A percentile compares a stretch with the other conserved stretches of the same genome.
Evolutionary conservation across 2,797 vertebrate species (phyloP).

Genomic region (Chelidonichthys spinosus): DNA sequence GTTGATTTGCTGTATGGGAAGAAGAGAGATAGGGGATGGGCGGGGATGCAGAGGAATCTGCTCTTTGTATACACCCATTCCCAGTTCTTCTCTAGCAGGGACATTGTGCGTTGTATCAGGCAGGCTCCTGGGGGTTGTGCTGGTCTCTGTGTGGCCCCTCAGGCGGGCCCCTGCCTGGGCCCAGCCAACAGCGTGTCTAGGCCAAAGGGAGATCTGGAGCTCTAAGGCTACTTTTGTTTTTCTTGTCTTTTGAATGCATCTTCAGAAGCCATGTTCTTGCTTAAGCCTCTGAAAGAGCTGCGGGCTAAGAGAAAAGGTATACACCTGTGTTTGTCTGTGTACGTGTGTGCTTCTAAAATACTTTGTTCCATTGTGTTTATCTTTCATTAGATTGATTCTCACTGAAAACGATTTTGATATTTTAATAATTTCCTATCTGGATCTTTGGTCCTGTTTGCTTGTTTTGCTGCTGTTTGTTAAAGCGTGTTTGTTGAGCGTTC

Average conservation of each 20-base stretch:
- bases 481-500: slow-evolving; percentile 37
- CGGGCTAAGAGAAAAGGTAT: slow-evolving; percentile 86
- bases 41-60: slow-evolving; percentile 32
- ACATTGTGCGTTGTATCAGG: slow-evolving; percentile 29
- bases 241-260: slow-evolving; percentile 71
- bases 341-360: slow-evolving; percentile 19
- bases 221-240: slow-evolving; percentile 66
- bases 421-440: slow-evolving; percentile 21
- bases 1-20: slow-evolving; percentile 64
- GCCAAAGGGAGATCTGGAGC: slow-evolving; percentile 50
- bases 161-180: slow-evolving; percentile 7
- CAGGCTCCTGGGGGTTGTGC: slow-evolving; percentile 36
- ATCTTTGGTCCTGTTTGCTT: slow-evolving; percentile 34
- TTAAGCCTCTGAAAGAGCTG: slow-evolving; percentile 83
- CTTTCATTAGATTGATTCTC: slow-evolving; percentile 26
- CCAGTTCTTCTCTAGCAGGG: slow-evolving; percentile 31
- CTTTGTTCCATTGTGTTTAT: slow-evolving; percentile 28
- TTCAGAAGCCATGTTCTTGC: slow-evolving; percentile 85
- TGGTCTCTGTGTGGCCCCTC: slow-evolving; percentile 47
- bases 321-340: slow-evolving; percentile 28
- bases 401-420: slow-evolving; percentile 12
- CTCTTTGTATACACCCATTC: slow-evolving; percentile 31
- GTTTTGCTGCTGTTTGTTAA: slow-evolving; percentile 51
- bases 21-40: slow-evolving; percentile 52
- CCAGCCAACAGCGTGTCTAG: slow-evolving; percentile 43